phyloP scores from a whole-genome alignment of 2,113 vertebrate species.

The Pristiophorus japonicus region DNA sequence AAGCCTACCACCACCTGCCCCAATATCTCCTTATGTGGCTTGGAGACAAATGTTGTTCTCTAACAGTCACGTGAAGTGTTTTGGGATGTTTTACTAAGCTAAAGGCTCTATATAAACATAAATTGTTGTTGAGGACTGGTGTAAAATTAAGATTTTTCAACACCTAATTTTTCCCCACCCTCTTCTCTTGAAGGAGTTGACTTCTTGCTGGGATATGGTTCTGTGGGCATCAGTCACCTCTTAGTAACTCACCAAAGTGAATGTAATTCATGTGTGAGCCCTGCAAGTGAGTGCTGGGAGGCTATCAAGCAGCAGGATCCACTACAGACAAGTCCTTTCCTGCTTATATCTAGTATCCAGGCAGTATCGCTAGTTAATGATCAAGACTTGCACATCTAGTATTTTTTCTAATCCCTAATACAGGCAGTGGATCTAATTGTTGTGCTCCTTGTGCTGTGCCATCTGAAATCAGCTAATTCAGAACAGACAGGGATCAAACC shows the following conservation, averaged over 20 bases:
- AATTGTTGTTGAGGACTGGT: not conserved
- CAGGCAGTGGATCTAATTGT: not conserved
- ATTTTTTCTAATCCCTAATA: not conserved
- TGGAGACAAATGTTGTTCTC: too few relatives aligned
- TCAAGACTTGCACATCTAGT: not conserved
- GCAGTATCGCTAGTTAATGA: not conserved
- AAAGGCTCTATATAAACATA: too few relatives aligned
- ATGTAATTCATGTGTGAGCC: not conserved
- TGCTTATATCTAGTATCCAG: not conserved
- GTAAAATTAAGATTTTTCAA: not conserved
- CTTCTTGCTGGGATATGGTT: not conserved
- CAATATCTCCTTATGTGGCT: too few relatives aligned
- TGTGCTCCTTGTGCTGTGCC: not conserved
- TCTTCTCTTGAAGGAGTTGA: not conserved
- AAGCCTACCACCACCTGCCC: too few relatives aligned
- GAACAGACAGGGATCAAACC: not conserved
- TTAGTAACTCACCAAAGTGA: not conserved
- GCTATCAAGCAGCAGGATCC: not conserved
- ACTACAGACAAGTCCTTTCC: not conserved
- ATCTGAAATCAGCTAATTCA: not conserved
- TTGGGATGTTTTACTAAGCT: too few relatives aligned
- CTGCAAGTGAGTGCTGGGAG: not conserved
- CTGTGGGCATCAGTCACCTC: not conserved
- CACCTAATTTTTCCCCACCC: not conserved
- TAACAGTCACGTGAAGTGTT: too few relatives aligned